Evolutionary conservation across 2,888 invertebrate genomes (phyloP).

Genomic region (Elegia similella): DNA sequence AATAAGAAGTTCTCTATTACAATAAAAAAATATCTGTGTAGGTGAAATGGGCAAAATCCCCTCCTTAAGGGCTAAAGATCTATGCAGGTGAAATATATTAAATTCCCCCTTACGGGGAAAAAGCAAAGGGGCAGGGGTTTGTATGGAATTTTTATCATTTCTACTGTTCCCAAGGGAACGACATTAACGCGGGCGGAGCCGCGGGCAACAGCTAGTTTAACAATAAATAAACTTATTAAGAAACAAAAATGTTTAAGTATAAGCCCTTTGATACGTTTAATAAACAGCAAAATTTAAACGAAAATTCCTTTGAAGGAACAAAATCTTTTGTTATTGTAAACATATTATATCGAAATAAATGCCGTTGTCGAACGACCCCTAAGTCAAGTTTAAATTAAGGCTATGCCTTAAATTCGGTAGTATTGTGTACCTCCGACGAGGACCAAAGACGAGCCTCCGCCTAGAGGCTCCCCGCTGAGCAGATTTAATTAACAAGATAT

Average conservation of each 20-base stretch:
- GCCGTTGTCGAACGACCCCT: slow-evolving; percentile 56
- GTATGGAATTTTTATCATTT: no score
- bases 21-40: no score
- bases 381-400: slow-evolving; percentile 74
- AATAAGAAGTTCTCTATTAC: no score
- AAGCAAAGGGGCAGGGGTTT: no score
- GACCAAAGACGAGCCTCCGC: slow-evolving; percentile 56
- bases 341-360: slow-evolving; percentile 49
- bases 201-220: no score
- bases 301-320: slow-evolving; percentile 29
- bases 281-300: slow-evolving; percentile 3
- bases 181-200: no score
- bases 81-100: no score
- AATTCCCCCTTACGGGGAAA: no score
- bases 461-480: slow-evolving; percentile 68
- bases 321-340: slow-evolving; percentile 44
- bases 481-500: slow-evolving; percentile 82
- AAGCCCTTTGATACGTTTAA: neutral
- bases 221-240: neutral
- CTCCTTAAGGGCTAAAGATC: no score
- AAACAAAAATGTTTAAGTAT: neutral
- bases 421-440: slow-evolving; percentile 46
- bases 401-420: slow-evolving; percentile 72
- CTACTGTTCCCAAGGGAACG: no score
- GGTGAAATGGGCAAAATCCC: no score